A percentile compares a stretch with the other conserved stretches of the same genome.
phyloP scores from a whole-genome alignment of 2,113 vertebrate species.

The Salminus brasiliensis region DNA sequence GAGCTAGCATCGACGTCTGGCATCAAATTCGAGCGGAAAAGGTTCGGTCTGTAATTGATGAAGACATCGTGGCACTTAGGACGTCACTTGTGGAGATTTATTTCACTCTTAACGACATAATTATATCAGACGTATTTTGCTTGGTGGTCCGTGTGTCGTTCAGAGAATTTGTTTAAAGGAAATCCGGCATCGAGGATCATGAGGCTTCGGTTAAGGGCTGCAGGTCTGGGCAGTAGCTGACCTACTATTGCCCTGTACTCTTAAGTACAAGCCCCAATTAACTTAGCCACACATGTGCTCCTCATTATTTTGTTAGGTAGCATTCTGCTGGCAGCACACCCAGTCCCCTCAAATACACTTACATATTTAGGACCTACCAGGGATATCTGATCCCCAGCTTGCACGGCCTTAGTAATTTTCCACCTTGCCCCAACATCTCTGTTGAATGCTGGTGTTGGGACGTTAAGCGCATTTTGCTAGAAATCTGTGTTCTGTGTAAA shows the following conservation, averaged over 20 bases:
- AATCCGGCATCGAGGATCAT: neutral
- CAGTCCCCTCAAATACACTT: neutral
- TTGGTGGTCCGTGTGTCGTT: neutral
- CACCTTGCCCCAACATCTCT: constrained; percentile 1
- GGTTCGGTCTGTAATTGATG: neutral
- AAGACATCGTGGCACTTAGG: neutral
- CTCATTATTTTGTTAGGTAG: constrained; percentile 36
- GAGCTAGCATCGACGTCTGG: neutral
- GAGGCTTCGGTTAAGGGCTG: neutral
- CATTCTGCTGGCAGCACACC: neutral
- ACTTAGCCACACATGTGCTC: constrained; percentile 15
- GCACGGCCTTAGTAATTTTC: constrained; percentile 34
- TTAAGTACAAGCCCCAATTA: constrained; percentile 15
- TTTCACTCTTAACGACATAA: neutral
- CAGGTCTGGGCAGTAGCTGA: neutral
- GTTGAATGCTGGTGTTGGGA: neutral
- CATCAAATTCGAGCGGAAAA: neutral
- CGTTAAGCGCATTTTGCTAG: neutral
- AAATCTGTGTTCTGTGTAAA: neutral
- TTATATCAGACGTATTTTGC: neutral
- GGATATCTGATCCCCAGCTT: constrained; percentile 15
- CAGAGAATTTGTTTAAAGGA: constrained; percentile 4
- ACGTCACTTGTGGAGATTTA: neutral
- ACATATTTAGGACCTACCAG: neutral
- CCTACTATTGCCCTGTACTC: neutral